phyloP scores from a whole-genome alignment of 2,113 vertebrate species.

The Mesembrinibis cayennensis region DNA sequence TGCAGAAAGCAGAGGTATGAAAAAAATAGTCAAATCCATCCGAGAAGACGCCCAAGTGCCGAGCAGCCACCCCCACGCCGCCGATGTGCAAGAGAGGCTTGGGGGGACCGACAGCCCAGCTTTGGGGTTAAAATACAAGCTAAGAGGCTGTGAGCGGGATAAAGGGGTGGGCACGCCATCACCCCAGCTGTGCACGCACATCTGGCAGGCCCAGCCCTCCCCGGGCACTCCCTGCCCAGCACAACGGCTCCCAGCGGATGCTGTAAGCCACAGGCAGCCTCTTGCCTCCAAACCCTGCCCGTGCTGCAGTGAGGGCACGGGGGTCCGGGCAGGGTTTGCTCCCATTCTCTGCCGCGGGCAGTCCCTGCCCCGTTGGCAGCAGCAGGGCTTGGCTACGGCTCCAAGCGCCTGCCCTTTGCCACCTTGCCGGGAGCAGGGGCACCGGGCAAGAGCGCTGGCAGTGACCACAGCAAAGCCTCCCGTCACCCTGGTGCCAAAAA shows the following conservation, averaged over 20 bases:
- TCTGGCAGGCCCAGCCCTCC: neutral
- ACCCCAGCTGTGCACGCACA: neutral
- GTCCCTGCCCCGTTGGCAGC: neutral
- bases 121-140: neutral
- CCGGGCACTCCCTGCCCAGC: neutral
- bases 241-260: neutral
- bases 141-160: neutral
- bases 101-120: neutral
- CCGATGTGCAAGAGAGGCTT: neutral
- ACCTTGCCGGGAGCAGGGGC: neutral
- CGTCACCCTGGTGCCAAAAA: neutral
- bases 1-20: neutral
- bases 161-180: rapidly evolving
- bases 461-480: neutral
- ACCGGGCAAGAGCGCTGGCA: neutral
- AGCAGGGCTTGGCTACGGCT: rapidly evolving
- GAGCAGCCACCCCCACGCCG: neutral
- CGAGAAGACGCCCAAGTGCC: neutral
- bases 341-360: neutral
- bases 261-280: neutral
- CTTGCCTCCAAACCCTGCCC: neutral
- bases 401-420: neutral
- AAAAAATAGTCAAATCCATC: neutral
- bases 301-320: neutral
- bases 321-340: rapidly evolving